Evolutionary conservation across 2,888 invertebrate species (phyloP).

Genomic region (Pyrrhia umbra): DNA sequence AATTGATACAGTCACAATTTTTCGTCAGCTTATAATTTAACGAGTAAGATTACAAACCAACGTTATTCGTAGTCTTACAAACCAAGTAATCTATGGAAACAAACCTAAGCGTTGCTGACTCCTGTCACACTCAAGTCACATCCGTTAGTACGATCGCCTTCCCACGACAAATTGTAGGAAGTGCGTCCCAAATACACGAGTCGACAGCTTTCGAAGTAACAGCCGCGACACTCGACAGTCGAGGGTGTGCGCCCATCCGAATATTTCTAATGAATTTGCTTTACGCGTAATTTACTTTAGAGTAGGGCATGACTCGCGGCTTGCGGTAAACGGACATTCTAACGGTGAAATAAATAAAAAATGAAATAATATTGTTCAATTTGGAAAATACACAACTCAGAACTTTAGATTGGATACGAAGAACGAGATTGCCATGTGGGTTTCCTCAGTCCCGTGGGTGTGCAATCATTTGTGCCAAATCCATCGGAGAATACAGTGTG

Average conservation of each 20-base stretch:
- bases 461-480: too few relatives aligned
- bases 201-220: slow-evolving; percentile 43
- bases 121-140: slow-evolving; percentile 45
- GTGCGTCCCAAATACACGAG: slow-evolving; percentile 68
- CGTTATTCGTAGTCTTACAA: too few relatives aligned
- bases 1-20: too few relatives aligned
- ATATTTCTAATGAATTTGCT: slow-evolving; percentile 48
- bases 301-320: slow-evolving; percentile 16
- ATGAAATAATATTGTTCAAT: not conserved
- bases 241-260: slow-evolving; percentile 63
- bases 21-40: too few relatives aligned
- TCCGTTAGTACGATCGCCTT: slow-evolving; percentile 62
- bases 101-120: slow-evolving; percentile 34
- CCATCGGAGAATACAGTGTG: too few relatives aligned
- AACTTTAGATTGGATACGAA: not conserved
- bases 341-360: not conserved
- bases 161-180: slow-evolving; percentile 80
- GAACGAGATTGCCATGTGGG: too few relatives aligned
- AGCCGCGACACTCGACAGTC: slow-evolving; percentile 25
- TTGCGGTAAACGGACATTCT: slow-evolving; percentile 8
- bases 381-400: not conserved
- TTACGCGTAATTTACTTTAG: slow-evolving; percentile 34
- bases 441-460: too few relatives aligned
- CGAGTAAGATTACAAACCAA: too few relatives aligned
- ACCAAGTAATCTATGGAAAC: too few relatives aligned